A percentile compares a stretch with the other conserved stretches of the same genome.
Conservation (phyloP, 2,888 invertebrate species). For the Pteria penguin region DNA sequence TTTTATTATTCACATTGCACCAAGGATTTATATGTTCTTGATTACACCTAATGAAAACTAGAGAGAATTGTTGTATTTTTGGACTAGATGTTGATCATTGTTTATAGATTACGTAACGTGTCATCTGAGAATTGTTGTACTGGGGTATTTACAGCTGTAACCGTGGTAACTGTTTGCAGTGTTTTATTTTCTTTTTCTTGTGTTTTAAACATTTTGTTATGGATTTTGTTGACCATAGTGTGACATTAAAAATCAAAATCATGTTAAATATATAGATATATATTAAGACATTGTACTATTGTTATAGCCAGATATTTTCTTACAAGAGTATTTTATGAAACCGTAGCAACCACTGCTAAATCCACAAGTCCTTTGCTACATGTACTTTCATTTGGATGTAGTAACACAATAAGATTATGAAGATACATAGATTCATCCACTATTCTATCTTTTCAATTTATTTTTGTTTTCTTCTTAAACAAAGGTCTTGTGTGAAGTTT, state of each 20-base stretch:
- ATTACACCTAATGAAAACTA: neutral
- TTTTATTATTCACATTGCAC: neutral
- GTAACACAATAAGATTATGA: too few species aligned
- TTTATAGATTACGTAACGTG: neutral
- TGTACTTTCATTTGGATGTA: too few species aligned
- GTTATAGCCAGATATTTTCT: too few species aligned
- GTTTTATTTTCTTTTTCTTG: conserved; percentile 9
- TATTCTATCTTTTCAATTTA: too few species aligned
- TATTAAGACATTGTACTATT: too few species aligned
- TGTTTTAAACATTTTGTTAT: conserved; percentile 2
- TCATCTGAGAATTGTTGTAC: conserved; percentile 1
- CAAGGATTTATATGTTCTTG: neutral
- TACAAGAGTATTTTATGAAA: too few species aligned
- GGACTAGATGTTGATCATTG: neutral
- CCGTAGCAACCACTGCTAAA: too few species aligned
- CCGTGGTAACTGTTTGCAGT: conserved; percentile 21
- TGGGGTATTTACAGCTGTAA: neutral
- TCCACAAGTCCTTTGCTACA: too few species aligned
- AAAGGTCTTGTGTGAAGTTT: too few species aligned
- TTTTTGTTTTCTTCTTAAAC: too few species aligned
- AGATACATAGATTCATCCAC: too few species aligned
- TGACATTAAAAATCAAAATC: conserved; percentile 19
- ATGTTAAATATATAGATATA: too few species aligned
- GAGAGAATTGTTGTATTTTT: neutral
- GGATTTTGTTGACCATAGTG: neutral